phyloP scores from a whole-genome alignment of 2,113 vertebrate genomes.

The Copsychus sechellarum region DNA sequence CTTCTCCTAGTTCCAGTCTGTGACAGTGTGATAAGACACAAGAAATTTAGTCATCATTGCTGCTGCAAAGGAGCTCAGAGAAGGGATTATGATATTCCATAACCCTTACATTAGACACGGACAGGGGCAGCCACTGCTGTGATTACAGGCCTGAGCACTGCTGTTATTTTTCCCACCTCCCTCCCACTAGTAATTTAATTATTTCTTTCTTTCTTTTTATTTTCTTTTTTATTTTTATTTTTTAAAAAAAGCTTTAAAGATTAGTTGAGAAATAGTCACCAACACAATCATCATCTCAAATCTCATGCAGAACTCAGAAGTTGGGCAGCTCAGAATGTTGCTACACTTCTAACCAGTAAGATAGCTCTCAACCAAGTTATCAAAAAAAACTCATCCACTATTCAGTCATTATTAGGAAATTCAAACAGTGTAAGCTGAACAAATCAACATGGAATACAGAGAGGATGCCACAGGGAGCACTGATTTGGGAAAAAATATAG shows the following conservation, averaged over 20 bases:
- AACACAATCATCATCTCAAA: slow-evolving; percentile 60
- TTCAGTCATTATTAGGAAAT: slow-evolving; percentile 33
- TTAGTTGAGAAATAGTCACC: slow-evolving; percentile 69
- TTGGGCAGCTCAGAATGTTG: neutral
- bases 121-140: slow-evolving; percentile 76
- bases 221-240: neutral
- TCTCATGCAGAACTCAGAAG: neutral
- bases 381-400: neutral
- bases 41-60: slow-evolving; percentile 97
- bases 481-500: neutral
- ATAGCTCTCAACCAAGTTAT: neutral
- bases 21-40: slow-evolving; percentile 98
- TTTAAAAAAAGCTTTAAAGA: slow-evolving; percentile 81
- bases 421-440: slow-evolving; percentile 27
- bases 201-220: neutral
- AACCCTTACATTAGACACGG: slow-evolving; percentile 95
- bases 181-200: neutral
- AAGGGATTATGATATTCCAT: slow-evolving; percentile 94
- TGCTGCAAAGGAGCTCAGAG: slow-evolving; percentile 86
- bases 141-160: slow-evolving; percentile 78
- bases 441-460: slow-evolving; percentile 16
- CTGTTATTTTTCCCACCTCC: slow-evolving; percentile 53
- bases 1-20: slow-evolving; percentile 94
- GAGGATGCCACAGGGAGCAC: neutral
- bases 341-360: neutral